Evolutionary conservation across 2,113 vertebrate species (phyloP).

Genomic region (Brevimyrus niger): DNA sequence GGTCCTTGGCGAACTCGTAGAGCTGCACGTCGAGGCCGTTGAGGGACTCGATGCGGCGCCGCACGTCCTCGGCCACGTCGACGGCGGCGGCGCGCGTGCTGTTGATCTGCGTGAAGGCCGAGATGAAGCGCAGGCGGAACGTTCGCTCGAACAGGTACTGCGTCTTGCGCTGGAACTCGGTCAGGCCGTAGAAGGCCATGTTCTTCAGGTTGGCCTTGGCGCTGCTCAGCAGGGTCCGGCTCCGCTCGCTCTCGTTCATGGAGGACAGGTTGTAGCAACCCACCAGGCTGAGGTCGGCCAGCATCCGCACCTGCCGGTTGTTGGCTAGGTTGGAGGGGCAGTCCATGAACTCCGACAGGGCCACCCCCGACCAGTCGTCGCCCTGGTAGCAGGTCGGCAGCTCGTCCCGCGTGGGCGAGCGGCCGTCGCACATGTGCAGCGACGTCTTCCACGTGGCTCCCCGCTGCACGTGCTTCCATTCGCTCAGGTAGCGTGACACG

Average conservation of each 20-base stretch:
- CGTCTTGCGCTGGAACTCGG: conserved; percentile 94
- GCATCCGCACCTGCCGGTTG: conserved; percentile 95
- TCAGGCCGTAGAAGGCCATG: conserved; percentile 97
- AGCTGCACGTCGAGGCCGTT: conserved; percentile 91
- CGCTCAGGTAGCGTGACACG: conserved; percentile 92
- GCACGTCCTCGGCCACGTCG: conserved; percentile 75
- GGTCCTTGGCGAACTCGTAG: conserved; percentile 86
- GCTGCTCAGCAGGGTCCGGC: conserved; percentile 79
- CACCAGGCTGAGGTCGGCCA: conserved; percentile 92
- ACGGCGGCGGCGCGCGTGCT: conserved; percentile 89
- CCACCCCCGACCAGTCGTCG: conserved; percentile 93
- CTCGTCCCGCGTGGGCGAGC: conserved; percentile 88
- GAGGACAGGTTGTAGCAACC: conserved; percentile 97
- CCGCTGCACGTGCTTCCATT: conserved; percentile 96
- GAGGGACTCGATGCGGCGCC: conserved; percentile 78
- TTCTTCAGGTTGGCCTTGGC: conserved; percentile 94
- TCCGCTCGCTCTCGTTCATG: conserved; percentile 88
- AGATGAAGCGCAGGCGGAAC: conserved; percentile 92
- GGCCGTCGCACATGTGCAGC: conserved; percentile 92
- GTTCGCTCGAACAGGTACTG: conserved; percentile 97
- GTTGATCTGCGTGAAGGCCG: conserved; percentile 93
- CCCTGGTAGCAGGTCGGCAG: conserved; percentile 88
- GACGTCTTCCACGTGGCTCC: conserved; percentile 97
- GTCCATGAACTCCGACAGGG: conserved; percentile 85
- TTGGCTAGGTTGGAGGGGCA: conserved; percentile 89